Conservation (phyloP, 2,797 vertebrate genomes). For the Dicrostonyx torquatus region DNA sequence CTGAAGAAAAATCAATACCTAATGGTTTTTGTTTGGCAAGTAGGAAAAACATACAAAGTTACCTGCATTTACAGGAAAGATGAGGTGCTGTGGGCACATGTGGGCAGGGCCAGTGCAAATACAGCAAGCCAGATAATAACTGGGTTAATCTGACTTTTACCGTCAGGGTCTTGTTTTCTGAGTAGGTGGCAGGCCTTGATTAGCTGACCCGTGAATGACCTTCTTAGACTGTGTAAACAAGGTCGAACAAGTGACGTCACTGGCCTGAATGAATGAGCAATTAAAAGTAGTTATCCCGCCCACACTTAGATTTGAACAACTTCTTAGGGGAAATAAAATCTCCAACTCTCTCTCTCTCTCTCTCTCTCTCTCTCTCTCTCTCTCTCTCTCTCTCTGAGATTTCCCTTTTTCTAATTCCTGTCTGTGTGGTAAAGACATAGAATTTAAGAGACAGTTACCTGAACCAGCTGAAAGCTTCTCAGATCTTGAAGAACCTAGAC, state of each 20-base stretch:
- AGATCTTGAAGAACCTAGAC: slow-evolving; percentile 80
- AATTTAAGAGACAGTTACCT: slow-evolving; percentile 70
- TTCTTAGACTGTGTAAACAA: slow-evolving; percentile 42
- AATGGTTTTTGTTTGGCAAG: slow-evolving; percentile 29
- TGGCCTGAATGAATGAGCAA: slow-evolving; percentile 21
- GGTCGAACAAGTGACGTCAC: slow-evolving; percentile 33
- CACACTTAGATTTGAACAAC: slow-evolving; percentile 20
- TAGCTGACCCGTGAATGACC: slow-evolving; percentile 25
- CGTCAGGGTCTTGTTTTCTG: not conserved
- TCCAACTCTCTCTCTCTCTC: slow-evolving; percentile 16
- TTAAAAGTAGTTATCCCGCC: slow-evolving; percentile 28
- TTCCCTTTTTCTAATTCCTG: slow-evolving; percentile 58
- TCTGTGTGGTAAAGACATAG: not conserved
- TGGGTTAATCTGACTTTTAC: not conserved
- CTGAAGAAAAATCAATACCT: slow-evolving; percentile 52
- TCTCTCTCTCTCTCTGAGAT: not conserved
- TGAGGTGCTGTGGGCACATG: not conserved
- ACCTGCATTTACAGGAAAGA: slow-evolving; percentile 25
- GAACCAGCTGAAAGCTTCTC: slow-evolving; percentile 85
- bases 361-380: not conserved
- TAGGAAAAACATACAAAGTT: slow-evolving; percentile 41
- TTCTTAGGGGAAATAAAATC: slow-evolving; percentile 62
- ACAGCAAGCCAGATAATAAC: slow-evolving; percentile 56
- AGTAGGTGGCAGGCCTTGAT: not conserved
- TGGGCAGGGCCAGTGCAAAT: slow-evolving; percentile 18